Base-by-base conservation (phyloP, 2,797 vertebrate genomes). In the Apogon talboti region DNA sequence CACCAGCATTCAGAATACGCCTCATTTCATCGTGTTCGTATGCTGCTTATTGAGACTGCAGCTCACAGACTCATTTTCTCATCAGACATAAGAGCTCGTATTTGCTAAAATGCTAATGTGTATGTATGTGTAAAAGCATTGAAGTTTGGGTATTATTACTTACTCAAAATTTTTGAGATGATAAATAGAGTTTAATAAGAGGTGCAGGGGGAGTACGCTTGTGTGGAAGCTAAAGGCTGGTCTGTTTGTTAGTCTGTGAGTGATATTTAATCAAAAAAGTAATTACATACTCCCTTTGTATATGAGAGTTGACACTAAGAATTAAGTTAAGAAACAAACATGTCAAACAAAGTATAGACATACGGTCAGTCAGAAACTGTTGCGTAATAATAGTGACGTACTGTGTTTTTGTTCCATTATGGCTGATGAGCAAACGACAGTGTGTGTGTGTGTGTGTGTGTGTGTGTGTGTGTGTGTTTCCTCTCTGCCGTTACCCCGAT, bases 361-460 rank as follows among this genome's bases (percentile, higher is more conserved):
- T 43, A 15, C 28, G 7, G 44, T 33, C 18, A 35, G 48, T 45
- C 46, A 62, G 45, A 66, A 55, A 54, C 19, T 48, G 42, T 37
- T 6, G 1, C 19, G 45, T 59, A 44, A 71, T 35, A 58, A n/a
- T 40, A 55, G 24, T 70, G 64, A 65, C 44, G 67, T 12, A 0
- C n/a, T 45, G 21, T 58, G 14, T 54, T 66, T 60, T 53, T 49
- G 19, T 50, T 46, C 78, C 71, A 65, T 80, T 70, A 72, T 11
- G 35, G 54, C 55, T 63, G 69, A 64, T 16, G 12, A 59, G 35
- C n/a, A 24, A 58, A 73, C 54, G 33, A 57, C 67, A 56, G 42
- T 46, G 21, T 59, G 38, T 30, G 14, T 58, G 21, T 24, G 21
- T 24, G 21, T 24, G 21, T 24, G 14, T 28, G 24, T 28, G 24